Conservation (phyloP, 1,140 invertebrate genomes). For the Teleopsis dalmanni region DNA sequence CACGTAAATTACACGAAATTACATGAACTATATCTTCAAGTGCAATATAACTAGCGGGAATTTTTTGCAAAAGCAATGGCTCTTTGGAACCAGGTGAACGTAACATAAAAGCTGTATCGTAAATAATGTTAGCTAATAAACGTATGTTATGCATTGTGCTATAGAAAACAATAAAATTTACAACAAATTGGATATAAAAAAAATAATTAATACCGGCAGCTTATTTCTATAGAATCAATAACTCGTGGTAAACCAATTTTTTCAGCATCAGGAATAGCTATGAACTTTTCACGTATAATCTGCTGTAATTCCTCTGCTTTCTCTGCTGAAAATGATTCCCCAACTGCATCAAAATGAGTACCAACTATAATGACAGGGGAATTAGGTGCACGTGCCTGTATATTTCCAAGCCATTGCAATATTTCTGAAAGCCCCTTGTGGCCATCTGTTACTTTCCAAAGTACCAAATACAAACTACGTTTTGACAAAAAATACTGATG, state of each 20-base stretch:
- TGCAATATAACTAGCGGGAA: slow-evolving; percentile 91
- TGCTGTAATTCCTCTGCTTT: slow-evolving; percentile 81
- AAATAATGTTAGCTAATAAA: slow-evolving; percentile 85
- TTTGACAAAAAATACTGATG: slow-evolving; percentile 98
- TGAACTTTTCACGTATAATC: slow-evolving; percentile 81
- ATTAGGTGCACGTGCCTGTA: slow-evolving; percentile 88
- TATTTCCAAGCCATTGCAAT: slow-evolving; percentile 91
- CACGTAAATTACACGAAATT: slow-evolving; percentile 64
- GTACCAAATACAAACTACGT: slow-evolving; percentile 88
- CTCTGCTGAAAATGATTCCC: slow-evolving; percentile 58
- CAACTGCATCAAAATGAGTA: slow-evolving; percentile 87
- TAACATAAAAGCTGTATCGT: slow-evolving; percentile 87
- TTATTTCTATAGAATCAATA: slow-evolving; percentile 87
- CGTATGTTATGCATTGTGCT: slow-evolving; percentile 88
- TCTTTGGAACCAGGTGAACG: slow-evolving; percentile 86
- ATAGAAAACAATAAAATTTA: background rate
- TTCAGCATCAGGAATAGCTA: slow-evolving; percentile 89
- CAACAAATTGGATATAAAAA: slow-evolving; percentile 24
- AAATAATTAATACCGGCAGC: slow-evolving; percentile 42
- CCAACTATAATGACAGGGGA: slow-evolving; percentile 91
- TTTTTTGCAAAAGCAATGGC: slow-evolving; percentile 83
- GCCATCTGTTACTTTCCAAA: slow-evolving; percentile 92
- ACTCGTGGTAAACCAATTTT: slow-evolving; percentile 92
- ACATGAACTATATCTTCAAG: slow-evolving; percentile 85
- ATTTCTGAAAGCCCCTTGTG: slow-evolving; percentile 84